Evolutionary conservation across 2,113 vertebrate species (phyloP), one percentile per base, ranked within the genome.

Genomic region (Asarcornis scutulata): DNA sequence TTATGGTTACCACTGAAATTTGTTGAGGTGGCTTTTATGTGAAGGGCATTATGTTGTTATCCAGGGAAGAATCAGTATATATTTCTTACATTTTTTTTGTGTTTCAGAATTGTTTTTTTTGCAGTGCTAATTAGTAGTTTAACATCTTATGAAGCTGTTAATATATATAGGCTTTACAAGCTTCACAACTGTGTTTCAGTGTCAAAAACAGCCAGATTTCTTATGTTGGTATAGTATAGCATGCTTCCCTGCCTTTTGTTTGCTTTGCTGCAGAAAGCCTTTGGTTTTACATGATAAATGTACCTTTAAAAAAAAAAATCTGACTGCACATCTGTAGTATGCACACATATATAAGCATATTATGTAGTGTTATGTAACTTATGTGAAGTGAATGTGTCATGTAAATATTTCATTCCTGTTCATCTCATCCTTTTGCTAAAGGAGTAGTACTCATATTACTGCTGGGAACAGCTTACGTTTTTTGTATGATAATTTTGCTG

Each of bases 1-100:
- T 25, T 91, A 31, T 13, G 80, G 8, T 75, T 89, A 26, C 56
- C 27, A 6, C 4, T 56, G 60, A 80, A 75, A 72, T 62, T 71
- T 72, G 8, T 86, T 82, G 23, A 1, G 83, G 71, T 67, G 29
- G 11, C 56, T 69, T 92, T 46, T 44, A 36, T 44, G 7, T 72
- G 29, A 75, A 79, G 18, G 14, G 4, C 34, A 23, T 63, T 87
- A 60, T 40, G n/a, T 11, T 62, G 25, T 74, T 7, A 68, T 75
- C 16, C 59, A 90, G 46, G 75, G 77, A 86, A 91, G 66, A 93
- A 84, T 91, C 80, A 58, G 31, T 79, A 72, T 53, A 6, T 52
- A 58, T 95, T 86, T 94, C 64, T 56, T 95, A 95, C 68, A 56
- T 93, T 96, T 96, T 96, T 96, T 95, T 96, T 95, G 85, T 95